Evolutionary conservation across 2,113 vertebrate species (phyloP).

Genomic region (Columbina picui): DNA sequence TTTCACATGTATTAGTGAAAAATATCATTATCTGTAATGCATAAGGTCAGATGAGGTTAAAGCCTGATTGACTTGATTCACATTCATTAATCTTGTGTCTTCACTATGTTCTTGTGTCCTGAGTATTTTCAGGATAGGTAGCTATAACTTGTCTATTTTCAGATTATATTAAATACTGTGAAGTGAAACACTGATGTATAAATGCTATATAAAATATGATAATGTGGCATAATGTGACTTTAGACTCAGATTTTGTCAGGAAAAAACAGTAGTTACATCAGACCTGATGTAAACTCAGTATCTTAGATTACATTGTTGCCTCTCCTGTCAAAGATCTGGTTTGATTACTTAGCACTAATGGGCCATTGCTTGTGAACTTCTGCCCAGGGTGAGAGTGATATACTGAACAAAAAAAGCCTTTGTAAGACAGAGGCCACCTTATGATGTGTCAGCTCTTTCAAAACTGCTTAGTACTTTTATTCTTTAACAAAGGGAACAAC

Average conservation of each 20-base stretch:
- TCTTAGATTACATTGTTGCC: not conserved
- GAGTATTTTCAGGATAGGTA: not conserved
- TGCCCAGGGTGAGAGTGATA: not conserved
- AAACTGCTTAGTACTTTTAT: not conserved
- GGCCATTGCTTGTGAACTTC: not conserved
- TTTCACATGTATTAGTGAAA: not conserved
- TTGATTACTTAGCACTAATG: not conserved
- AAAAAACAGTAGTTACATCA: not conserved
- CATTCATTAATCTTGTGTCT: not conserved
- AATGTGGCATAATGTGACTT: not conserved
- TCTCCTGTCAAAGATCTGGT: not conserved
- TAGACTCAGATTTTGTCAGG: not conserved
- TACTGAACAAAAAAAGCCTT: accelerated
- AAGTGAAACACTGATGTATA: not conserved
- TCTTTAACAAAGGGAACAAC: not conserved
- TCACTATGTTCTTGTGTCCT: not conserved
- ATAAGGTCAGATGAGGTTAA: not conserved
- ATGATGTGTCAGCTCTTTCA: not conserved
- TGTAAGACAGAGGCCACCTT: not conserved
- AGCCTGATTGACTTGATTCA: not conserved
- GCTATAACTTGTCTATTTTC: not conserved
- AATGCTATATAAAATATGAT: not conserved
- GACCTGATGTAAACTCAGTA: not conserved
- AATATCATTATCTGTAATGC: not conserved
- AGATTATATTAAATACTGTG: not conserved